Conservation (phyloP, 2,888 invertebrate genomes). For the Capitulum mitella region DNA sequence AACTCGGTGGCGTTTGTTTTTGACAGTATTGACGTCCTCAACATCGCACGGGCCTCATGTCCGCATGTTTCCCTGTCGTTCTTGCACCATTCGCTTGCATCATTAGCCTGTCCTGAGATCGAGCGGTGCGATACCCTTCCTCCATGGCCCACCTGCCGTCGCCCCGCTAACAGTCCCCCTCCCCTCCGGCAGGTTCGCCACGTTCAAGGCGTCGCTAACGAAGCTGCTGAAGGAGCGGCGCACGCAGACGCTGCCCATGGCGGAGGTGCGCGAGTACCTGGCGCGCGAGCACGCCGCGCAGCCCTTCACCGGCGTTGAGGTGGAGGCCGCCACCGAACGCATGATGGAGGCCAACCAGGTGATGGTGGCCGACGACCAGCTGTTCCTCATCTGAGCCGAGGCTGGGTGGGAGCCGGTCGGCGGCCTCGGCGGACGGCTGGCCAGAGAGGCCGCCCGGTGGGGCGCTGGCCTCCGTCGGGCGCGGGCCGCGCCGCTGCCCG, state of each 20-base stretch:
- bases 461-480: no score
- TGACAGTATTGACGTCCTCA: no score
- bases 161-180: background rate
- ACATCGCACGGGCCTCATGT: no score
- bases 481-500: no score
- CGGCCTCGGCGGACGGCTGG: no score
- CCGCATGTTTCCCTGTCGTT: no score
- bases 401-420: no score
- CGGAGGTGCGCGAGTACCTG: constrained; percentile 57
- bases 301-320: constrained; percentile 59
- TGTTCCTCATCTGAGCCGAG: constrained; percentile 64
- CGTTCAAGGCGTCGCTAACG: constrained; percentile 65
- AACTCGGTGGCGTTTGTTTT: no score
- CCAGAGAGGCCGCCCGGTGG: no score
- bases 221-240: constrained; percentile 69
- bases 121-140: no score
- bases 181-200: constrained; percentile 48
- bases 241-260: constrained; percentile 63
- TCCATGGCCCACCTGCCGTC: background rate
- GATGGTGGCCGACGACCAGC: constrained; percentile 77
- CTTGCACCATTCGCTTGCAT: no score
- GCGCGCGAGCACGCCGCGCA: constrained; percentile 55
- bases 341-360: constrained; percentile 89
- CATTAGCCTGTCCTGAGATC: no score
- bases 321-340: constrained; percentile 64